Conservation (phyloP, 1,140 invertebrate species). For the Drosophila kurseongensis region DNA sequence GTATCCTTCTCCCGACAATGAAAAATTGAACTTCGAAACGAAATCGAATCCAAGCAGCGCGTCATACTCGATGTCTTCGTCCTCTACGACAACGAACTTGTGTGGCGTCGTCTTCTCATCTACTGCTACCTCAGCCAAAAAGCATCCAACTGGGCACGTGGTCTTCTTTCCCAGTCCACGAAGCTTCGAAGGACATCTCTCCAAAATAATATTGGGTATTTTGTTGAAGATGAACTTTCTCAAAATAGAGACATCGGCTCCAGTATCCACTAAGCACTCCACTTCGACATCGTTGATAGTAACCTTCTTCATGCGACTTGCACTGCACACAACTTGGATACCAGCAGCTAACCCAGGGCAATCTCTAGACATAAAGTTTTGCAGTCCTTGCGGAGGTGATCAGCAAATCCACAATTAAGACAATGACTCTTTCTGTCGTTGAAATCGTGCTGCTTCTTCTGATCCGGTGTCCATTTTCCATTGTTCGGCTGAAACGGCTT, state of each 20-base stretch:
- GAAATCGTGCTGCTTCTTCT: not conserved
- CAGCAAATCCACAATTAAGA: slow-evolving; percentile 2
- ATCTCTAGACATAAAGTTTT: not conserved
- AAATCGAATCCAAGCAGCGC: not conserved
- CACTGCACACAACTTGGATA: too few relatives aligned
- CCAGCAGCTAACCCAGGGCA: not conserved
- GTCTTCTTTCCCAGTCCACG: not conserved
- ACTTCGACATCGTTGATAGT: too few relatives aligned
- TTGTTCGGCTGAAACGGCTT: not conserved
- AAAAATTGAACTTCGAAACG: not conserved
- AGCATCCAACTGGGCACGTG: not conserved
- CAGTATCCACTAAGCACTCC: too few relatives aligned
- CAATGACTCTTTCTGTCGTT: not conserved
- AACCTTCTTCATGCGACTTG: too few relatives aligned
- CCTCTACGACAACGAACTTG: not conserved
- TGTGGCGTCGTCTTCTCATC: not conserved
- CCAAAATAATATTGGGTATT: not conserved
- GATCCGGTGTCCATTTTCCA: not conserved
- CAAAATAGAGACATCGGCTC: not conserved
- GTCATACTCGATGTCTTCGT: not conserved
- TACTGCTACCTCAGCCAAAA: not conserved
- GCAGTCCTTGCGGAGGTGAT: not conserved
- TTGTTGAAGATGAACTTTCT: not conserved
- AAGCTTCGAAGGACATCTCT: not conserved
- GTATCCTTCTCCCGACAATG: not conserved